Base-by-base conservation (phyloP, 2,888 invertebrate species). In the Protonemura montana region DNA sequence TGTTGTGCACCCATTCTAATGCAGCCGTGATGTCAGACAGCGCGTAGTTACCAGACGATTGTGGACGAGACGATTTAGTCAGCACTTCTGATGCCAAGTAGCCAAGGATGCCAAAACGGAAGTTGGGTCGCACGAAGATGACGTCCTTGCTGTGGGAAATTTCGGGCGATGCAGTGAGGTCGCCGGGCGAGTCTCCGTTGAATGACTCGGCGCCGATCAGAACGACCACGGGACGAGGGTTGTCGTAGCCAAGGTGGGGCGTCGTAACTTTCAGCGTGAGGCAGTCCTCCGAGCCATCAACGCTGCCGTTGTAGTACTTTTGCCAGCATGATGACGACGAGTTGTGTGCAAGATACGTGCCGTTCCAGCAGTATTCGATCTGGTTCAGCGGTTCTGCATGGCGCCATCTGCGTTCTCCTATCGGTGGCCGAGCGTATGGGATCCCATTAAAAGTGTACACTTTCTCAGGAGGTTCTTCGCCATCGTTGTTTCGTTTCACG, bases 51-150 rank as follows among this genome's bases (percentile, higher is more conserved):
- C 97, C 97, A 0, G 97, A 96, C 0, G 95, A 95, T 35, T 93
- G 94, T 0, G 96, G 96, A 90, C 96, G 95, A 27, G 94, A 93
- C 0, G 94, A 92, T 89, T 94, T 93, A 0, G 95, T 94, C 0
- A 97, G 91, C 0, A 94, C 93, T 87, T 95, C 94, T 5, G 95
- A 92, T 0, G 98, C 95, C 84, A 98, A 92, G 90, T 98, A 98
- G 2, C 98, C 98, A 88, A 96, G 93, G 84, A 94, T 94, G 0
- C 95, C 95, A 87, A 95, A 91, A 89, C 98, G 94, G 91, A 97
- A 97, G 90, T 97, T 97, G 2, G 97, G 97, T 87, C 96, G 93
- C 0, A 98, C 97, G 90, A 97, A 96, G 7, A 98, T 95, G 0
- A 97, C 95, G 90, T 97, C 96, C 87, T 95, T 94, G 0, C 95